Conservation (phyloP, 2,797 vertebrate species). For the Discoglossus pictus region DNA sequence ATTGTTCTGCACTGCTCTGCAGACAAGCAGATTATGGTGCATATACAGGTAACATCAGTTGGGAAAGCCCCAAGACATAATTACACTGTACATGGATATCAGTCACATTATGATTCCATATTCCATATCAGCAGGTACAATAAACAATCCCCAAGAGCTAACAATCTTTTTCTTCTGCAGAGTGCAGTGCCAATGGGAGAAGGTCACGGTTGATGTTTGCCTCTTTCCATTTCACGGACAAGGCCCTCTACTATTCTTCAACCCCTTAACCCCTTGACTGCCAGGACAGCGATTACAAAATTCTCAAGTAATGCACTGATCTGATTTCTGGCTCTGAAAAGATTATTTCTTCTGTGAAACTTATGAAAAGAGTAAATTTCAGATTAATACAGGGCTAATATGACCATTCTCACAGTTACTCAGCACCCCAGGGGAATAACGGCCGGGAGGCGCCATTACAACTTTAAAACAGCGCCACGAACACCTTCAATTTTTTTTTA, state of each 20-base stretch:
- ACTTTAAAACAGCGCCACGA: background rate
- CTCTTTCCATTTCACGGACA: background rate
- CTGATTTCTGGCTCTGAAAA: background rate
- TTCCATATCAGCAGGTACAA: constrained; percentile 16
- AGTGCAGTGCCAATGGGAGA: constrained; percentile 18
- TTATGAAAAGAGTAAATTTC: no score
- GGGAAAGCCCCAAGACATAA: background rate
- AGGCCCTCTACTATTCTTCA: constrained; percentile 1
- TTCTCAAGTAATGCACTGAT: background rate
- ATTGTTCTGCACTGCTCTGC: constrained; percentile 4
- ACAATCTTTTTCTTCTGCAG: background rate
- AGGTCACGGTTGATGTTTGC: constrained; percentile 8
- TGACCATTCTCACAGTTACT: constrained; percentile 24
- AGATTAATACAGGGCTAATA: no score
- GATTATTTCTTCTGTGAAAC: background rate
- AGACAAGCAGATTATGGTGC: background rate
- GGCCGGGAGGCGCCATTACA: background rate
- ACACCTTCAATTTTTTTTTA: background rate
- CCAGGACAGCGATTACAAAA: background rate
- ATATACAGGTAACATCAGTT: background rate
- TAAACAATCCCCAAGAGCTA: background rate
- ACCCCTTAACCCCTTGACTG: constrained; percentile 17
- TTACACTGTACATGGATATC: background rate
- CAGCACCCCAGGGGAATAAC: constrained; percentile 23
- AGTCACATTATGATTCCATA: no score